Evolutionary conservation across 2,113 vertebrate species (phyloP).

Genomic region (Aleadryas rufinucha): DNA sequence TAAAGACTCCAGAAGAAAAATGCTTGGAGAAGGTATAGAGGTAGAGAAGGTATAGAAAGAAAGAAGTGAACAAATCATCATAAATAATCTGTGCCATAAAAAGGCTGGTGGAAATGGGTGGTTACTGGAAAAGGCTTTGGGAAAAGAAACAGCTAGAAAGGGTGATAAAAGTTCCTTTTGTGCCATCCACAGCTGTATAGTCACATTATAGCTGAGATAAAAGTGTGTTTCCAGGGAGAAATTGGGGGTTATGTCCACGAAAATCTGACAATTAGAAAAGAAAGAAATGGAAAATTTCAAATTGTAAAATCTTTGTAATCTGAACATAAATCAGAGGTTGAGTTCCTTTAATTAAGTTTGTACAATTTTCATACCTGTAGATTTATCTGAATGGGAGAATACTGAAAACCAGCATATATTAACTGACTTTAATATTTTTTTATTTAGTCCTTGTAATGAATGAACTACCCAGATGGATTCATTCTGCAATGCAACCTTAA

Average conservation of each 20-base stretch:
- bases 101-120: neutral
- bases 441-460: neutral
- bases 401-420: neutral
- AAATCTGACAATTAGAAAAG: neutral
- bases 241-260: fast-evolving
- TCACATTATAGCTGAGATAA: neutral
- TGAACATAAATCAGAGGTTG: neutral
- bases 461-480: neutral
- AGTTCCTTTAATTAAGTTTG: neutral
- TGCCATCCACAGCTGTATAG: neutral
- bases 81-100: neutral
- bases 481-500: neutral
- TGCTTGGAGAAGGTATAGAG: neutral
- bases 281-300: neutral
- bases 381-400: neutral
- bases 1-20: neutral
- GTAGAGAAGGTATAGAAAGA: neutral
- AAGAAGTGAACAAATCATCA: neutral
- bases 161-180: neutral
- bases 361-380: neutral
- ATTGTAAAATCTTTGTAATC: neutral
- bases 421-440: neutral
- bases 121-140: neutral
- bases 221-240: neutral
- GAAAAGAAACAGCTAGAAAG: neutral